phyloP scores from a whole-genome alignment of 2,797 vertebrate genomes.

The Melopsittacus undulatus region DNA sequence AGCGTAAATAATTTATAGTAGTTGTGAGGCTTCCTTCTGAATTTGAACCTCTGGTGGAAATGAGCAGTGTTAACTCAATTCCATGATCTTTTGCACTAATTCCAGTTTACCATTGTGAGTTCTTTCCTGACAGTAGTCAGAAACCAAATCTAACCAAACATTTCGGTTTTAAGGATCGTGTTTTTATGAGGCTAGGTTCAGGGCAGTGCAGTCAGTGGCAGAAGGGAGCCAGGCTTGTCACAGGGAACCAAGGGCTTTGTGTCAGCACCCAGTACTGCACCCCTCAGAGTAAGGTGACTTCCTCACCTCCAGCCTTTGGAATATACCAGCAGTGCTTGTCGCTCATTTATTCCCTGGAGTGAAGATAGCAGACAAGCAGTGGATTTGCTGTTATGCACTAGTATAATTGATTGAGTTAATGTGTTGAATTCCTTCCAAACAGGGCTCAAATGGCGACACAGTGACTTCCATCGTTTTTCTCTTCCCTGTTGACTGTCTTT shows the following conservation, averaged over 20 bases:
- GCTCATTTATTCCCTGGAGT: not conserved
- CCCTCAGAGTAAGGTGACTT: not conserved
- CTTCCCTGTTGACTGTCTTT: not conserved
- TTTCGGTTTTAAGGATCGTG: not conserved
- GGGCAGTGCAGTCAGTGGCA: not conserved
- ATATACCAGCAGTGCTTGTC: accelerated
- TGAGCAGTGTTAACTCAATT: not conserved
- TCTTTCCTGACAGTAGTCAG: not conserved
- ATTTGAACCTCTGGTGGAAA: not conserved
- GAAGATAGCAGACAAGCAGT: not conserved
- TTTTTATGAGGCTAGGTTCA: not conserved
- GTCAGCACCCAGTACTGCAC: not conserved
- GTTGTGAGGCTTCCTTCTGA: not conserved
- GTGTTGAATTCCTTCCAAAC: slow-evolving; percentile 7
- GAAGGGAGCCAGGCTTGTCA: not conserved
- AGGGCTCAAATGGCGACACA: not conserved
- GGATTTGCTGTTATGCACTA: slow-evolving; percentile 10
- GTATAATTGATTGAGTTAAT: not conserved
- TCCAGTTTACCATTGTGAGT: not conserved
- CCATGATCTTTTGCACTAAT: not conserved
- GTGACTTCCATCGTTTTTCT: not conserved
- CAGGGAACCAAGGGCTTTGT: not conserved
- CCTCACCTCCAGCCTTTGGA: not conserved
- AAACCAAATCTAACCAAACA: not conserved
- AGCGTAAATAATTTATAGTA: not conserved